Evolutionary conservation across 1,140 invertebrate species (phyloP).

Genomic region (Leptopilina boulardi): DNA sequence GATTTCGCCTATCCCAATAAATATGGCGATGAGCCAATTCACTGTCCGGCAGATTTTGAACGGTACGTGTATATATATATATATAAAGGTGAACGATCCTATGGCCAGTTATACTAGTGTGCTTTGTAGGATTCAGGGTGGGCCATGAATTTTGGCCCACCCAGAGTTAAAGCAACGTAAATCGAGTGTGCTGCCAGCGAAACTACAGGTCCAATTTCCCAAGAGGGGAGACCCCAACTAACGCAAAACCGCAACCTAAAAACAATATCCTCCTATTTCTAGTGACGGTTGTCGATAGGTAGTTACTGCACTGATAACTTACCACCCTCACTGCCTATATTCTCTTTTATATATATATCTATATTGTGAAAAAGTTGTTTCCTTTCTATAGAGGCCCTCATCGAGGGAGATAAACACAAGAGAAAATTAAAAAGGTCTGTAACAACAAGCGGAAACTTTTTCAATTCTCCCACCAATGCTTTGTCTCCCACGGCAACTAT

Average conservation of each 20-base stretch:
- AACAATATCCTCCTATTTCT: slow-evolving; percentile 70
- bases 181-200: slow-evolving; percentile 66
- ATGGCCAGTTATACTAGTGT: no score
- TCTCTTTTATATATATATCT: slow-evolving; percentile 48
- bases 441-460: not conserved
- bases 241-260: slow-evolving; percentile 73
- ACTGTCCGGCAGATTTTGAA: slow-evolving; percentile 51
- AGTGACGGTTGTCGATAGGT: slow-evolving; percentile 65
- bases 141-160: slow-evolving; percentile 69
- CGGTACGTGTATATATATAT: no score
- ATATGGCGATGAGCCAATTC: slow-evolving; percentile 55
- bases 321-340: slow-evolving; percentile 55
- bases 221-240: slow-evolving; percentile 57
- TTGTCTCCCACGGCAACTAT: slow-evolving; percentile 48
- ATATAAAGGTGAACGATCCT: slow-evolving; percentile 59
- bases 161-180: slow-evolving; percentile 72
- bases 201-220: slow-evolving; percentile 71
- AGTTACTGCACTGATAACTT: slow-evolving; percentile 60
- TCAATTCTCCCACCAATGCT: slow-evolving; percentile 41
- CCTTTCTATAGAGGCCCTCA: slow-evolving; percentile 43
- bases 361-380: slow-evolving; percentile 53
- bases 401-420: slow-evolving; percentile 19
- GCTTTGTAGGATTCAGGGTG: slow-evolving; percentile 57
- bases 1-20: slow-evolving; percentile 31
- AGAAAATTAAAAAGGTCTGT: slow-evolving; percentile 36